These are phyloP conservation scores for Poecile montanus DNA, from an alignment of 2,797 vertebrate species.

Conservation along the genomic window DNA sequence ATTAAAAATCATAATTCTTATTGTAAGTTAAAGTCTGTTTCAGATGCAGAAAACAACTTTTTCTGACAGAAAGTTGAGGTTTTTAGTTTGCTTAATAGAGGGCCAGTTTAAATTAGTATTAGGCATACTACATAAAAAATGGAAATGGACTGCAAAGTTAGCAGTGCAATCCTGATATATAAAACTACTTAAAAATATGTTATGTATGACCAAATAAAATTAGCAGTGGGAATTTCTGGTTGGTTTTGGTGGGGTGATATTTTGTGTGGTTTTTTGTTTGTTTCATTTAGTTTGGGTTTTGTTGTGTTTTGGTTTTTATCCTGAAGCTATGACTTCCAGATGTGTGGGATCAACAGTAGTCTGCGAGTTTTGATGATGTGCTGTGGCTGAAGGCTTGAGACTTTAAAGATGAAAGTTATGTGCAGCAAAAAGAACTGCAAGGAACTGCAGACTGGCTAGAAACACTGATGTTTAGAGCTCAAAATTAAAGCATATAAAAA, in stretches of 20 bases:
- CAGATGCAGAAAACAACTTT: background rate
- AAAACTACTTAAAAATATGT: background rate
- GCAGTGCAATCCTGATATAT: background rate
- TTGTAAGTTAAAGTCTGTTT: rapidly evolving
- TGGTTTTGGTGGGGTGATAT: background rate
- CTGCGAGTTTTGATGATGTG: background rate
- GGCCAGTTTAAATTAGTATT: background rate
- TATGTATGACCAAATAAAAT: background rate
- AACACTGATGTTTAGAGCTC: background rate
- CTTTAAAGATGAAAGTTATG: background rate
- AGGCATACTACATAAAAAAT: background rate
- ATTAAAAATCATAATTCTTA: background rate
- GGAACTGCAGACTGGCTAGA: background rate
- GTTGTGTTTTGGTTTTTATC: background rate
- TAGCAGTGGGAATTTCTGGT: background rate
- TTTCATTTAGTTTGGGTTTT: background rate
- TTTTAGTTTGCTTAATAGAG: background rate
- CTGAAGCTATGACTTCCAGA: background rate
- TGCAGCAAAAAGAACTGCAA: background rate
- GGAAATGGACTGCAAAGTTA: background rate
- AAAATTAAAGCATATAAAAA: background rate
- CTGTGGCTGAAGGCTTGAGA: background rate
- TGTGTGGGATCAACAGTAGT: background rate
- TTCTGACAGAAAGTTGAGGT: rapidly evolving
- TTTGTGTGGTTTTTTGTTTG: background rate